Base-by-base conservation (phyloP, 2,888 invertebrate genomes). In the Melanotus villosus region DNA sequence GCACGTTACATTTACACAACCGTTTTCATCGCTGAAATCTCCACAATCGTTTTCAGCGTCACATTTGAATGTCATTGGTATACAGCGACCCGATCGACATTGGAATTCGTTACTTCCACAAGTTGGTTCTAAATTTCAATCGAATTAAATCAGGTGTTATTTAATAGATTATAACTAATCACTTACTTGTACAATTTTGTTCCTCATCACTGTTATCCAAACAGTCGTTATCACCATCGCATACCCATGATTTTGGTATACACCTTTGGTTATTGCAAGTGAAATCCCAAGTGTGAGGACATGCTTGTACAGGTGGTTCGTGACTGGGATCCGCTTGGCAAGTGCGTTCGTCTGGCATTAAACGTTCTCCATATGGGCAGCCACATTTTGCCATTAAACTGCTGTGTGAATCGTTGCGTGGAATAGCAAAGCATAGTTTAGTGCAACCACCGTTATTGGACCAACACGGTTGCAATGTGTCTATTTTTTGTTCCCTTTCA, bases 41-140 rank as follows among this genome's bases (percentile, higher is more conserved):
- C 95, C 95, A 82, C 98, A 99, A 85, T 99, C 98, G 84, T 98
- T 98, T 85, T 96, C 95, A 0, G 93, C 92, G 84, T 99, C 97
- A 83, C 98, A 99, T 64, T 93, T 92, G 87, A 97, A 98, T n/a
- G 92, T 93, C 50, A 91, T 88, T 0, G 97, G 97, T 71, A 98
- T 94, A 81, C 98, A 98, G 23, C 96, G 92, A 0, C 96, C 96
- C 0, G 95, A 93, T 80, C 92, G 93, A 85, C 99, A 99, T 84
- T 95, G 94, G 87, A 98, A 98, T 83, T 98, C 97, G 59, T 93
- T 93, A 0, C 92, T 87, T 47, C 92, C 91, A 84, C 99, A 99
- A 0, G 96, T 96, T 0, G 96, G 93, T 85, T 95, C 93, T 94
- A 82, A 83, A 81, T 71, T 66, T 57, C 68, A 70, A 72, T 65